phyloP scores from a whole-genome alignment of 2,797 vertebrate genomes.

The Manis pentadactyla region DNA sequence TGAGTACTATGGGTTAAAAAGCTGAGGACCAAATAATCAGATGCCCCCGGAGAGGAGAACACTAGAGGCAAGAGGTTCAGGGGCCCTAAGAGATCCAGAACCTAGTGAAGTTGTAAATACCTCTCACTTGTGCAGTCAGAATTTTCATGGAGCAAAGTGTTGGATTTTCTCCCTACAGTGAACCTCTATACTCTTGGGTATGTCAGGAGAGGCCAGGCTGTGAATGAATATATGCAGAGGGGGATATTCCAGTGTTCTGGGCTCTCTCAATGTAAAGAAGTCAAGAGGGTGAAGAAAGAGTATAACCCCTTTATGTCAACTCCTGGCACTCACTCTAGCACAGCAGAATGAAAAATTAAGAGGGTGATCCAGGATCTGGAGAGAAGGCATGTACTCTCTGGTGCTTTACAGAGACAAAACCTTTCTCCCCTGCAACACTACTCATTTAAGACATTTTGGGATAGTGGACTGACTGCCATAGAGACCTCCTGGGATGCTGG shows the following conservation, averaged over 20 bases:
- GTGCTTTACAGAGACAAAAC: background rate
- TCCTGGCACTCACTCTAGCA: background rate
- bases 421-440: background rate
- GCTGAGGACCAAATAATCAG: background rate
- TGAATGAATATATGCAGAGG: background rate
- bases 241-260: background rate
- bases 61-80: background rate
- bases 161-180: background rate
- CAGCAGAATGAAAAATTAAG: slow-evolving; percentile 7
- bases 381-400: background rate
- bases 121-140: background rate
- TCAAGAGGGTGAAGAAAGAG: background rate
- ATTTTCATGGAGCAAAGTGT: background rate
- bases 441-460: slow-evolving; percentile 35
- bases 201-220: background rate
- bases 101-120: background rate
- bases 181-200: background rate
- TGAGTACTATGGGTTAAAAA: background rate
- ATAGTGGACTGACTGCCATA: background rate
- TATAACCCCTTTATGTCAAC: background rate
- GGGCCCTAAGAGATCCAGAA: background rate
- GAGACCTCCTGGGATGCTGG: background rate
- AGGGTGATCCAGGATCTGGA: background rate
- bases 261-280: background rate
- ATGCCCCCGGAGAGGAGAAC: background rate